Base-by-base conservation (phyloP, 2,888 invertebrate genomes). In the Dolichopus griseipennis region DNA sequence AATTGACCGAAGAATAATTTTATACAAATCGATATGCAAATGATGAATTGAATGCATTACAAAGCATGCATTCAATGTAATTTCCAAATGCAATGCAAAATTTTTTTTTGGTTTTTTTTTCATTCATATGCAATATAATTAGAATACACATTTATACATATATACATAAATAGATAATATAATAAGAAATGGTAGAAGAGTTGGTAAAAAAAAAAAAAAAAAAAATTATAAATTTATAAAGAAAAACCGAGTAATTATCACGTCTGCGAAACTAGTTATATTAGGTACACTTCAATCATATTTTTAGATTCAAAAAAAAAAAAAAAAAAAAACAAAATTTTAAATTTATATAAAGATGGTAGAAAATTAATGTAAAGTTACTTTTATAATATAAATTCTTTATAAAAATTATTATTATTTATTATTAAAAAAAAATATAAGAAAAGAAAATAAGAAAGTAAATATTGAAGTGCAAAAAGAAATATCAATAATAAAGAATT, bases 181-280 rank as follows among this genome's bases (percentile, higher is more conserved):
- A 27, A 27, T 27, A 27, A 27, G 3, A 27, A 27, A 27, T 27
- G 5, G 27, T 27, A 27, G 27, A 27, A 27, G 5, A 27, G 27
- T 27, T 27, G 2, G 27, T 5, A 27, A 5, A 27, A 27, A 27
- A 27, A 27, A 27, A 27, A 27, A 27, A 27, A 27, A 27, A 4
- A 4, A 27, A 27, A 4, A 27, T n/a, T 27, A 5, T 27, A 27
- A 27, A 4, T 27, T 27, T 27, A 27, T 27, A 27, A 52, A 52
- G 52, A 52, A 27, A 41, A 52, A 52, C 52, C 52, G 52, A 52
- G n/a, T 52, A 52, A 52, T 52, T 52, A 52, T 52, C 52, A 52
- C 52, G 52, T 52, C 52, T 52, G 18, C n/a, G 52, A 52, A 52
- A 18, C 52, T 52, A 18, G 52, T 52, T 52, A 15, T 15, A 52